phyloP scores from a whole-genome alignment of 2,888 invertebrate genomes.

The Phaedon cochleariae region DNA sequence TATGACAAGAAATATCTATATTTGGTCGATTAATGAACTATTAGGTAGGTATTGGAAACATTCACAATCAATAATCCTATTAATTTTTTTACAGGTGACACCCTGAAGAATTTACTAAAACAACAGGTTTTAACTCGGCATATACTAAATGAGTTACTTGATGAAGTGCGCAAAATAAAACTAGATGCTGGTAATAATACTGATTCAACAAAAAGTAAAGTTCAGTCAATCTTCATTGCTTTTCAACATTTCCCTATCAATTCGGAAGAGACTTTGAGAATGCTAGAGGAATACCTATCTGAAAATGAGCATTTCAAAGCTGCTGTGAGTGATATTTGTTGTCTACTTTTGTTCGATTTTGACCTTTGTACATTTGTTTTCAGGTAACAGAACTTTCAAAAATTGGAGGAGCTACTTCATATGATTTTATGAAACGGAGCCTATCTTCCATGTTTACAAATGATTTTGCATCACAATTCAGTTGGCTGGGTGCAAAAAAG shows the following conservation, averaged over 20 bases:
- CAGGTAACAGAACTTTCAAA: not conserved
- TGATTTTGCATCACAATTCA: conserved; percentile 5
- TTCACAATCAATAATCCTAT: not conserved
- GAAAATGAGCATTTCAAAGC: conserved; percentile 1
- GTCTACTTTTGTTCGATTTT: too few relatives aligned
- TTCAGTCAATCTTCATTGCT: conserved; percentile 1
- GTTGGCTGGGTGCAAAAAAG: conserved; percentile 10
- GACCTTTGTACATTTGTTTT: too few relatives aligned
- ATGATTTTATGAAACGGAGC: conserved; percentile 9
- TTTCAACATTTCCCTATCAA: conserved; percentile 8
- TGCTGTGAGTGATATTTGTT: conserved; percentile 1
- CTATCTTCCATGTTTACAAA: conserved; percentile 5
- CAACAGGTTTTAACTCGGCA: conserved; percentile 10
- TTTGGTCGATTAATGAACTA: not conserved
- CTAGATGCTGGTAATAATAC: not conserved
- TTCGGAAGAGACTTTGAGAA: not conserved
- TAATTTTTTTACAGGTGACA: not conserved
- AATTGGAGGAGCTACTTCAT: conserved; percentile 1
- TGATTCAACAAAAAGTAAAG: not conserved
- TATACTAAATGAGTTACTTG: not conserved
- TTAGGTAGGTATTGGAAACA: not conserved
- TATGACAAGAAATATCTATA: conserved; percentile 1
- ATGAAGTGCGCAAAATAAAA: conserved; percentile 1
- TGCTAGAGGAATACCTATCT: conserved; percentile 3
- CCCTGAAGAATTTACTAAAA: conserved; percentile 8